These are phyloP conservation scores for Cynocephalus volans DNA, from an alignment of 2,113 vertebrate species.

Conservation along the genomic window DNA sequence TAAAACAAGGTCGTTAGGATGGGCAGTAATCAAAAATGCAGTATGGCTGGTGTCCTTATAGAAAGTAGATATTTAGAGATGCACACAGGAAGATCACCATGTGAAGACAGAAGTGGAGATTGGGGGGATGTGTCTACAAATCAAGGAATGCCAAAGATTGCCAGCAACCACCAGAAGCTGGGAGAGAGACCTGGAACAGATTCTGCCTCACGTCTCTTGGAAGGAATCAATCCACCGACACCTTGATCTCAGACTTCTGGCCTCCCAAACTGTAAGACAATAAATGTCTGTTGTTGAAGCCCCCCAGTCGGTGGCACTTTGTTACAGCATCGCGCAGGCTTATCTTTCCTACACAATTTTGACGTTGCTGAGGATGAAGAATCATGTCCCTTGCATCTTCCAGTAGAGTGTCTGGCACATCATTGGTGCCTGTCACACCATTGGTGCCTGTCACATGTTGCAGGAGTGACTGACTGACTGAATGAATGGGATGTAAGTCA, in stretches of 20 bases:
- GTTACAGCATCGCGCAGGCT: no score
- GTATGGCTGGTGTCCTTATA: background rate
- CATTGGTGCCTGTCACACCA: rapidly evolving
- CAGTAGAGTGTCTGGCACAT: no score
- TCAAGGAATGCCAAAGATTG: background rate
- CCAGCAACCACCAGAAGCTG: no score
- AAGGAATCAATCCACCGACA: background rate
- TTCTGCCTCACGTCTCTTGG: background rate
- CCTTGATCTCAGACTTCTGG: background rate
- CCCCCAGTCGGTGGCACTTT: rapidly evolving
- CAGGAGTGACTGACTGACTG: rapidly evolving
- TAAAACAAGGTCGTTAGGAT: background rate
- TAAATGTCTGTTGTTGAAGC: no score
- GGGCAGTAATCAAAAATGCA: no score
- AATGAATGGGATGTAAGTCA: rapidly evolving
- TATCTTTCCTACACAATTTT: background rate
- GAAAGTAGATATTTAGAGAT: background rate
- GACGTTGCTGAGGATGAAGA: no score
- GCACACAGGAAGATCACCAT: rapidly evolving
- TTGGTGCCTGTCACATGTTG: rapidly evolving
- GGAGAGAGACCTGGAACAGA: background rate
- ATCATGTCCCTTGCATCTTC: no score
- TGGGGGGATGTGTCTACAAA: background rate
- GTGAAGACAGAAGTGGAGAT: background rate
- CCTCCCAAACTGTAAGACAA: background rate